A percentile compares a stretch with the other conserved stretches of the same genome.
These are phyloP conservation scores for Pharmacophagus antenor DNA, from an alignment of 2,888 invertebrate genomes.

Conservation along the genomic window DNA sequence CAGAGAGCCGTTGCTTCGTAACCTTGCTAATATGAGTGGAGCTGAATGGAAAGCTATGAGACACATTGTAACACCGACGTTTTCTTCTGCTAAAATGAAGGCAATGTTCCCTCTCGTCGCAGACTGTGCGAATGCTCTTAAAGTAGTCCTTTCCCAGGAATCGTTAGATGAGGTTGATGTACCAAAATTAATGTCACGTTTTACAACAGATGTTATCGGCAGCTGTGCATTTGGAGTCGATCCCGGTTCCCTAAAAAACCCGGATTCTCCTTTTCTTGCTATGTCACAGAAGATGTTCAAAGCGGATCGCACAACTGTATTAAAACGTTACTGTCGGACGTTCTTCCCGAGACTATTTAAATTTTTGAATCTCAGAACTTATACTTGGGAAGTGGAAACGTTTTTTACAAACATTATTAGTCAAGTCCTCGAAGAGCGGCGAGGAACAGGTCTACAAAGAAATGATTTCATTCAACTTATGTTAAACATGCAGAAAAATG, in stretches of 20 bases:
- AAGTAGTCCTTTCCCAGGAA: constrained; percentile 48
- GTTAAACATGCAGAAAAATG: constrained; percentile 68
- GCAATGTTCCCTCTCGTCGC: constrained; percentile 73
- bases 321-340: constrained; percentile 68
- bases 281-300: constrained; percentile 75
- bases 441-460: constrained; percentile 54
- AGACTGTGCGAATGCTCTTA: constrained; percentile 63
- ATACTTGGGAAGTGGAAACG: constrained; percentile 63
- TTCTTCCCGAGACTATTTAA: constrained; percentile 69
- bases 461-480: constrained; percentile 73
- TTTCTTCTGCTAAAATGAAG: constrained; percentile 75
- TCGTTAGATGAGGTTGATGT: constrained; percentile 57
- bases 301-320: constrained; percentile 55
- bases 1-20: constrained; percentile 70
- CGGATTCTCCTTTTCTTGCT: constrained; percentile 65
- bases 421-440: constrained; percentile 65
- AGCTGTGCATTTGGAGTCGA: constrained; percentile 74
- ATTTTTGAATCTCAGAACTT: constrained; percentile 66
- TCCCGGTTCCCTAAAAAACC: constrained; percentile 62
- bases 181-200: constrained; percentile 63
- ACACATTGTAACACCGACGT: constrained; percentile 71
- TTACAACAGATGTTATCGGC: constrained; percentile 72
- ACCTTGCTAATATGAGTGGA: constrained; percentile 74
- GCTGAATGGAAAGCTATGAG: constrained; percentile 73
- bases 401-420: constrained; percentile 67